Conservation (phyloP, 2,797 vertebrate species). For the Mus minutoides region DNA sequence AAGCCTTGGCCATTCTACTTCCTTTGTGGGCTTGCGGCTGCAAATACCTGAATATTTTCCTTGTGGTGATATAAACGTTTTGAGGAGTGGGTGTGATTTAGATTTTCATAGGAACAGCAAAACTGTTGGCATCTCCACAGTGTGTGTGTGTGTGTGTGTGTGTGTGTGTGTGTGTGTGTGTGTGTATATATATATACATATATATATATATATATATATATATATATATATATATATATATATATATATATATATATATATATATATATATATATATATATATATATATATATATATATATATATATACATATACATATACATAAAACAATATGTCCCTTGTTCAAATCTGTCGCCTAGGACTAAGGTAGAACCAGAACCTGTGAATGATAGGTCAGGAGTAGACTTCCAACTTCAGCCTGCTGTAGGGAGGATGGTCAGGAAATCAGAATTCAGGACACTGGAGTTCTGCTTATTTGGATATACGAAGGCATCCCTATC, state of each 20-base stretch:
- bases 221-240: no score
- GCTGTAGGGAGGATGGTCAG: not conserved
- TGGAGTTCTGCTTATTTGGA: conserved; percentile 19
- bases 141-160: no score
- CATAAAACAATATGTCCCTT: conserved; percentile 11
- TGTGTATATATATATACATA: no score
- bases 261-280: no score
- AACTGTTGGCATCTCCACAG: not conserved
- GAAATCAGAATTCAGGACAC: conserved; percentile 6
- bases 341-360: conserved; percentile 14
- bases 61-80: conserved; percentile 40
- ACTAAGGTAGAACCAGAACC: conserved; percentile 39
- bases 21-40: conserved; percentile 49
- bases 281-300: no score
- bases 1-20: conserved; percentile 57
- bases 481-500: not conserved
- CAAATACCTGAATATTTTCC: conserved; percentile 59
- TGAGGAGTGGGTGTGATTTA: conserved; percentile 25
- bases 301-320: no score
- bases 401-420: not conserved
- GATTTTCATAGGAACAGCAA: conserved; percentile 7
- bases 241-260: no score
- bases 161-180: no score
- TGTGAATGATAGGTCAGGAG: not conserved
- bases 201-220: no score